Percentiles rank a stretch among this genome's conserved stretches.
Evolutionary conservation across 2,113 vertebrate species (phyloP).

Genomic region (Sula dactylatra): DNA sequence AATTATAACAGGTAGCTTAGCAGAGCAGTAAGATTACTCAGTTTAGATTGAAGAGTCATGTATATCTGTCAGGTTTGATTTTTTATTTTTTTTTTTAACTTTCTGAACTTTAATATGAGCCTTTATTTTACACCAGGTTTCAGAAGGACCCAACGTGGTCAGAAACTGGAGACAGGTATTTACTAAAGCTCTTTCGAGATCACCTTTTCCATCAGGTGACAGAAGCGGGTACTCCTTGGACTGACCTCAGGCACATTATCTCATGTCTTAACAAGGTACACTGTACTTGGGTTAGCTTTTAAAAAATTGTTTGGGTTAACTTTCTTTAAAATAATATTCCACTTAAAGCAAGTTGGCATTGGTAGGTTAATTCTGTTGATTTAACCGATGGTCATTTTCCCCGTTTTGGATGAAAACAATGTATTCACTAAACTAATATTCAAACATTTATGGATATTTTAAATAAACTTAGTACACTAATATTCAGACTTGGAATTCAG

Average conservation of each 20-base stretch:
- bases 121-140: constrained; percentile 80
- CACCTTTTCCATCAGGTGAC: constrained; percentile 99
- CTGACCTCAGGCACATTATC: constrained; percentile 99
- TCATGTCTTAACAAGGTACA: constrained; percentile 99
- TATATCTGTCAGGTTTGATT: neutral
- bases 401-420: neutral
- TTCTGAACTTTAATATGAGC: constrained; percentile 28
- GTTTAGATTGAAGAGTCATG: neutral
- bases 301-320: neutral
- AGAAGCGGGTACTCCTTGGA: constrained; percentile 96
- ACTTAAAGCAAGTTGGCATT: neutral
- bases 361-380: neutral
- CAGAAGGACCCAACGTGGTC: constrained; percentile 99
- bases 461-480: constrained; percentile 2
- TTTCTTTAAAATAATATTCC: neutral
- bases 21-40: neutral
- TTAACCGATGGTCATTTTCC: neutral
- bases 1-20: neutral
- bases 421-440: neutral
- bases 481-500: neutral
- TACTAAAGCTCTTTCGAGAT: constrained; percentile 98
- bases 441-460: neutral
- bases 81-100: neutral
- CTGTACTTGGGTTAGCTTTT: constrained; percentile 32
- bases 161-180: constrained; percentile 97